Evolutionary conservation across 2,888 invertebrate species (phyloP).

Genomic region (Agapetus fuscipes): DNA sequence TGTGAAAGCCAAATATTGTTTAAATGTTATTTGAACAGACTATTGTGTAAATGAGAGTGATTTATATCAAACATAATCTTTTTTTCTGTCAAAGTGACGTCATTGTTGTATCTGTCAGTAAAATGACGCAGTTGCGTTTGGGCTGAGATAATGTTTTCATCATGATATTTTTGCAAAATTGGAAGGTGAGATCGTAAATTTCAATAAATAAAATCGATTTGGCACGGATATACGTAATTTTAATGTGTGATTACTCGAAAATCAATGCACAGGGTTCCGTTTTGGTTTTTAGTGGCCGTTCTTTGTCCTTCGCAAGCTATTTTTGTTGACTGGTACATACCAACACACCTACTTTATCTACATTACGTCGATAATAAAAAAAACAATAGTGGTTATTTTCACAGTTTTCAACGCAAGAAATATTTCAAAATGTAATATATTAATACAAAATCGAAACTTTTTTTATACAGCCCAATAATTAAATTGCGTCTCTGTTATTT

Average conservation of each 20-base stretch:
- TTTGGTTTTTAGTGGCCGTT: slow-evolving; percentile 10
- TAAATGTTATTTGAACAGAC: too few relatives aligned
- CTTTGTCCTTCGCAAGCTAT: slow-evolving; percentile 20
- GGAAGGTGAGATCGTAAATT: slow-evolving; percentile 9
- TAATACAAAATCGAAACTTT: too few relatives aligned
- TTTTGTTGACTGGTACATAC: slow-evolving; percentile 12
- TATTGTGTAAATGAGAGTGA: too few relatives aligned
- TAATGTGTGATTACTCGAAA: background rate
- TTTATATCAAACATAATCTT: too few relatives aligned
- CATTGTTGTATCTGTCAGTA: slow-evolving; percentile 48
- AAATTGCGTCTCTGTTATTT: too few relatives aligned
- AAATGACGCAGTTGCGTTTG: slow-evolving; percentile 54
- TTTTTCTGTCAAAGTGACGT: slow-evolving; percentile 46
- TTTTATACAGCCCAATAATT: too few relatives aligned
- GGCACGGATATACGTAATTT: background rate
- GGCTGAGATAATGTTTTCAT: slow-evolving; percentile 39
- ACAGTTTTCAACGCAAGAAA: too few relatives aligned
- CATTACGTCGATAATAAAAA: slow-evolving; percentile 7
- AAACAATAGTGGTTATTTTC: background rate
- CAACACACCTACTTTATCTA: slow-evolving; percentile 1
- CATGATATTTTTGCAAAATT: slow-evolving; percentile 32
- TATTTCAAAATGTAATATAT: too few relatives aligned
- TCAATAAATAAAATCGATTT: background rate
- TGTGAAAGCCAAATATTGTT: too few relatives aligned
- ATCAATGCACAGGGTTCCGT: too few relatives aligned